A percentile compares a stretch with the other conserved stretches of the same genome.
Conservation (phyloP, 1,140 invertebrate genomes). For the Dendrolimus kikuchii region DNA sequence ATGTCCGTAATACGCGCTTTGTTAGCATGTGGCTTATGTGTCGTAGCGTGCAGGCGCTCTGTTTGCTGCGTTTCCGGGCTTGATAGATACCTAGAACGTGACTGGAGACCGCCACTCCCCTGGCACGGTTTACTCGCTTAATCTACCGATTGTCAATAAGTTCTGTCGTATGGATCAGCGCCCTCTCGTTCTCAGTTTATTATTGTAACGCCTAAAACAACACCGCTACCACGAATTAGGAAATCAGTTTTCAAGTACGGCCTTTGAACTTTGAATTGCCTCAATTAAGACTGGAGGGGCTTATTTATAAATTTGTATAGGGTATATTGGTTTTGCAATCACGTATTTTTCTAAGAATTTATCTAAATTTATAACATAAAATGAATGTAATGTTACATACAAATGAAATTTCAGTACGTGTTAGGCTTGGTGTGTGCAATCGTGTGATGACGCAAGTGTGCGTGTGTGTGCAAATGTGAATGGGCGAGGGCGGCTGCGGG, state of each 20-base stretch:
- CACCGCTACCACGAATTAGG: constrained; percentile 6
- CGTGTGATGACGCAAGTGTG: constrained; percentile 53
- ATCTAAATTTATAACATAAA: constrained; percentile 2
- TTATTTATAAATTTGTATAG: too few species aligned
- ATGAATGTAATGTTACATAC: constrained; percentile 1
- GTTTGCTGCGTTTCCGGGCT: constrained; percentile 4
- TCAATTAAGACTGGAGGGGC: too few species aligned
- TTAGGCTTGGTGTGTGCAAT: constrained; percentile 10
- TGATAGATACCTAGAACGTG: constrained; percentile 11
- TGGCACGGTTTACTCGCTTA: constrained; percentile 6
- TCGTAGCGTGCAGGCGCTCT: constrained; percentile 4
- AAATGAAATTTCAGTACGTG: constrained; percentile 10
- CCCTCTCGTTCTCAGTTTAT: constrained; percentile 5
- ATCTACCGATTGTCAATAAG: constrained; percentile 12
- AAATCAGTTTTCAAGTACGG: constrained; percentile 5
- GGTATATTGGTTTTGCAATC: neutral
- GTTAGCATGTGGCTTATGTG: constrained; percentile 1
- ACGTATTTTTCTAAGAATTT: constrained; percentile 2
- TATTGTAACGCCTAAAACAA: constrained; percentile 9
- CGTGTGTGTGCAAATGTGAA: constrained; percentile 21
- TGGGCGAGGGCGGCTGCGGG: constrained; percentile 14
- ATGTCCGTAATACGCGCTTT: too few species aligned
- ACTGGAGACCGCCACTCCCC: constrained; percentile 8
- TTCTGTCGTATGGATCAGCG: constrained; percentile 1
- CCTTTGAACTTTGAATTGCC: too few species aligned